Evolutionary conservation across 2,888 invertebrate species (phyloP).

Genomic region (Thecocarcelia acutangulata): DNA sequence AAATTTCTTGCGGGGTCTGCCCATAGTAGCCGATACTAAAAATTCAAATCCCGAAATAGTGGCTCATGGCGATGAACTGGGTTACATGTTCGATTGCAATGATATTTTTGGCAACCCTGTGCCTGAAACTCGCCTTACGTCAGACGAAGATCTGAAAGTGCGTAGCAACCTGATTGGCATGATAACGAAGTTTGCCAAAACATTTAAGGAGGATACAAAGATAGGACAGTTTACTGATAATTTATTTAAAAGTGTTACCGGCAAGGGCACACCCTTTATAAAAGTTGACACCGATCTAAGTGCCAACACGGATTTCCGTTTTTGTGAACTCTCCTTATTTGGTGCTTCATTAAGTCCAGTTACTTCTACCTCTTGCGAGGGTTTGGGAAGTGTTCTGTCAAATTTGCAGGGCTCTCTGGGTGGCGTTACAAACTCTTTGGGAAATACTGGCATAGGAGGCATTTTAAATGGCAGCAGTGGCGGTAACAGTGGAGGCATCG

Average conservation of each 20-base stretch:
- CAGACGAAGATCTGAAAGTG: slow-evolving; percentile 84
- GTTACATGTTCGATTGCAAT: slow-evolving; percentile 87
- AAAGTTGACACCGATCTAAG: slow-evolving; percentile 82
- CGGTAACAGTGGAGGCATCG: slow-evolving; percentile 19
- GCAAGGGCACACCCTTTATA: slow-evolving; percentile 83
- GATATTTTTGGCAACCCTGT: slow-evolving; percentile 84
- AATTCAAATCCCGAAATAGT: slow-evolving; percentile 75
- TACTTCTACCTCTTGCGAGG: slow-evolving; percentile 76
- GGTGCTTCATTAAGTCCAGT: slow-evolving; percentile 77
- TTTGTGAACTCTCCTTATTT: slow-evolving; percentile 79
- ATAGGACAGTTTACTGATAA: slow-evolving; percentile 62
- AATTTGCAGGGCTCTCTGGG: slow-evolving; percentile 71
- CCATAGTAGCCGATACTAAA: slow-evolving; percentile 83
- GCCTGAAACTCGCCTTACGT: slow-evolving; percentile 79
- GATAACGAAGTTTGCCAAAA: slow-evolving; percentile 85
- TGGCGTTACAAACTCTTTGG: slow-evolving; percentile 68
- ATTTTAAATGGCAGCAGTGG: slow-evolving; percentile 16
- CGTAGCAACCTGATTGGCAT: slow-evolving; percentile 86
- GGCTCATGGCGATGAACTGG: slow-evolving; percentile 88
- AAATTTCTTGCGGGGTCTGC: slow-evolving; percentile 86
- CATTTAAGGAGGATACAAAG: slow-evolving; percentile 75
- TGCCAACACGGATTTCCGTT: slow-evolving; percentile 81
- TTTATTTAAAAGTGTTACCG: slow-evolving; percentile 80
- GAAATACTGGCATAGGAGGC: slow-evolving; percentile 47
- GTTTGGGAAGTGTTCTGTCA: slow-evolving; percentile 72